Conservation (phyloP, 1,140 invertebrate genomes). For the Brachionus sp. region DNA sequence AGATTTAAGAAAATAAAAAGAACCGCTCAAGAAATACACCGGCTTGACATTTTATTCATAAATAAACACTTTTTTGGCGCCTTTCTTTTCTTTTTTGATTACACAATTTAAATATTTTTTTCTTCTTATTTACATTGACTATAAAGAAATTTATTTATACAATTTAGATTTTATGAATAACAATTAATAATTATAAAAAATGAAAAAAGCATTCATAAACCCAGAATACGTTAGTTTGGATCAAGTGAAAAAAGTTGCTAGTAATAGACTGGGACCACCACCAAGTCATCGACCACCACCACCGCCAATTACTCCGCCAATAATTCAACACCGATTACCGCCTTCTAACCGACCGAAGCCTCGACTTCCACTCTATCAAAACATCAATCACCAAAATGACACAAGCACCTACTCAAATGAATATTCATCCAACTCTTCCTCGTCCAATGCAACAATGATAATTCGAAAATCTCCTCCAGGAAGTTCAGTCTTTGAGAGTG, state of each 20-base stretch:
- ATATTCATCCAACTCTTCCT: conserved; percentile 6
- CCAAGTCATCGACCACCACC: background rate
- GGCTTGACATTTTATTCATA: conserved; percentile 27
- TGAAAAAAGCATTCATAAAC: background rate
- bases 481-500: background rate
- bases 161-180: background rate
- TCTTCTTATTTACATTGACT: background rate
- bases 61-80: conserved; percentile 23
- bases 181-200: background rate
- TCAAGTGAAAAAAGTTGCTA: background rate
- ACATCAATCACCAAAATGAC: background rate
- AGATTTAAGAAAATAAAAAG: background rate
- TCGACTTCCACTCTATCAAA: background rate
- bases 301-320: background rate
- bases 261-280: background rate
- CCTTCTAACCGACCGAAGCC: background rate
- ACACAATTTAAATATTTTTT: background rate
- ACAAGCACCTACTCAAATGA: background rate
- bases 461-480: background rate
- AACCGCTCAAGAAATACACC: background rate
- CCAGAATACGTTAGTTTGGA: background rate
- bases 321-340: background rate
- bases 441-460: conserved; percentile 11
- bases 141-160: background rate
- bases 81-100: conserved; percentile 5